A percentile compares a stretch with the other conserved stretches of the same genome.
Conservation (phyloP, 1,140 invertebrate species). For the Trichoplusia ni region DNA sequence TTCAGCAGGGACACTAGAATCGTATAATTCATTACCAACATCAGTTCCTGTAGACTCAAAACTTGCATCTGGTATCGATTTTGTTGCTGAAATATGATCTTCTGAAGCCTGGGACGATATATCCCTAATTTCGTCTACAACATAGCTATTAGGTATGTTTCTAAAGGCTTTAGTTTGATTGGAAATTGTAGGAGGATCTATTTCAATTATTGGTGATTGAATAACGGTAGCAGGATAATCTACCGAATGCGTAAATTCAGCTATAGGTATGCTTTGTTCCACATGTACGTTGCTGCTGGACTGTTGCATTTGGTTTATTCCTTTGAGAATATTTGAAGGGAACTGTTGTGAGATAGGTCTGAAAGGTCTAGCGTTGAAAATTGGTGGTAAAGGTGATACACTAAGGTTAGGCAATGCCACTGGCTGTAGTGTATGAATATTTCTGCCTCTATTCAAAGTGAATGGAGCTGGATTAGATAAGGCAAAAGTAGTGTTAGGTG, state of each 20-base stretch:
- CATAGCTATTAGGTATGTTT: slow-evolving; percentile 63
- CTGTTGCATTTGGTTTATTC: slow-evolving; percentile 52
- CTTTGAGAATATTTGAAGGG: slow-evolving; percentile 43
- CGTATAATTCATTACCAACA: slow-evolving; percentile 65
- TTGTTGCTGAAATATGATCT: slow-evolving; percentile 66
- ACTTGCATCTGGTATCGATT: slow-evolving; percentile 64
- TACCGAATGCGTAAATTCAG: slow-evolving; percentile 84
- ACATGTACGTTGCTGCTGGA: slow-evolving; percentile 76
- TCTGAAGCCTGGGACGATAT: slow-evolving; percentile 78
- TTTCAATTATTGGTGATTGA: slow-evolving; percentile 84
- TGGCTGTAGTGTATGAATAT: slow-evolving; percentile 77
- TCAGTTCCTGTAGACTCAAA: slow-evolving; percentile 70
- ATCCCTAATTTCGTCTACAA: slow-evolving; percentile 62
- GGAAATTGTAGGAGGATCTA: slow-evolving; percentile 63
- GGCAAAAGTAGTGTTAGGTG: slow-evolving; percentile 56
- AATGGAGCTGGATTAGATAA: slow-evolving; percentile 72
- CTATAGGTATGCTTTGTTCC: slow-evolving; percentile 83
- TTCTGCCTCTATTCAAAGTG: slow-evolving; percentile 66
- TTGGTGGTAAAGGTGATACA: slow-evolving; percentile 80
- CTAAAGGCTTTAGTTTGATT: slow-evolving; percentile 66
- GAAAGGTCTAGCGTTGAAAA: slow-evolving; percentile 83
- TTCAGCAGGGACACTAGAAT: slow-evolving; percentile 49
- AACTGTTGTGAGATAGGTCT: slow-evolving; percentile 48
- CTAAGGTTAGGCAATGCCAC: slow-evolving; percentile 82
- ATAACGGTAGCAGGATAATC: slow-evolving; percentile 85